These are phyloP conservation scores for Labeo rohita DNA, from an alignment of 2,113 vertebrate genomes.

Conservation along the genomic window DNA sequence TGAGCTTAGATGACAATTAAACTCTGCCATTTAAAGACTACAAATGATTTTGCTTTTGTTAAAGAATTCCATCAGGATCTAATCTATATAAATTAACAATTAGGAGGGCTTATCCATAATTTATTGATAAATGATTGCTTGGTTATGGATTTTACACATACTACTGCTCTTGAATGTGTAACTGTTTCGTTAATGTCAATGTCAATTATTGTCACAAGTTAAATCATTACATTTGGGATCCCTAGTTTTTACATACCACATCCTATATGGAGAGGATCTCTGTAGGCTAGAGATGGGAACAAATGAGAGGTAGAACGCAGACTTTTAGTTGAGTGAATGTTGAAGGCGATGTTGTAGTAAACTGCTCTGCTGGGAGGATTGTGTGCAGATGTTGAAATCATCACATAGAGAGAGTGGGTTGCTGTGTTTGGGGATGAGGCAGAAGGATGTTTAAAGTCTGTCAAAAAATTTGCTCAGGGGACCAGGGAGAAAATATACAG, in stretches of 20 bases:
- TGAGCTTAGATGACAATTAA: not conserved
- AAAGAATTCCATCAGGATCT: not conserved
- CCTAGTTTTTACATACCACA: not conserved
- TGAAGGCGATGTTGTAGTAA: slow-evolving; percentile 4
- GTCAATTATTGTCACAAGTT: not conserved
- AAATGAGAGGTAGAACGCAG: not conserved
- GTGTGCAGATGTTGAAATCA: slow-evolving; percentile 9
- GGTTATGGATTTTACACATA: not conserved
- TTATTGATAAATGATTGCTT: not conserved
- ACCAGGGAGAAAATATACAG: not conserved
- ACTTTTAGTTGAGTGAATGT: slow-evolving; percentile 24
- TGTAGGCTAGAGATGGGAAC: not conserved
- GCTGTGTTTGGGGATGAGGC: not conserved
- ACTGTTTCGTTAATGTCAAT: not conserved
- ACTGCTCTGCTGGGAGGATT: not conserved
- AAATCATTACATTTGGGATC: not conserved
- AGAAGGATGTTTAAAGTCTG: slow-evolving; percentile 3
- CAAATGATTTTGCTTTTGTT: not conserved
- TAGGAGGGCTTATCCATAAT: not conserved
- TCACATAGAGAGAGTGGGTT: not conserved
- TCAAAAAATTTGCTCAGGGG: not conserved
- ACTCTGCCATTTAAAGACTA: not conserved
- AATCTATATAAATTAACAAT: slow-evolving; percentile 7
- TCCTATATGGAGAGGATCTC: not conserved
- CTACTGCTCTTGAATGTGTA: not conserved